A percentile compares a stretch with the other conserved stretches of the same genome.
Conservation (phyloP, 2,113 vertebrate genomes). For the Corydoras maculifer region DNA sequence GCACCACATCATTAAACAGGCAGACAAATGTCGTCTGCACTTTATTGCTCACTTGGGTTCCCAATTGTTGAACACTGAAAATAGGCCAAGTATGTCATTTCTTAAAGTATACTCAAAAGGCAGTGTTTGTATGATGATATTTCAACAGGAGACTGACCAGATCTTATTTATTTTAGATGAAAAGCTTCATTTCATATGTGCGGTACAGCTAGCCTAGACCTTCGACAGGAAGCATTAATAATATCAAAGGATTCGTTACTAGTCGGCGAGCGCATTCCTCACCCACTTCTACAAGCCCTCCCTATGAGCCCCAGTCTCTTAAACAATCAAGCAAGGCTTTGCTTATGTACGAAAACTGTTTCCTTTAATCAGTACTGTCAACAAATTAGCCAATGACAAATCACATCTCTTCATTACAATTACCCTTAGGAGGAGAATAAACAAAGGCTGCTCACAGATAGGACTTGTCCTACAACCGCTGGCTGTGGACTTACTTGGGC, state of each 20-base stretch:
- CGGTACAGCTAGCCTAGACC: background rate
- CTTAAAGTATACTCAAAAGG: no score
- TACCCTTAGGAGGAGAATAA: slow-evolving; percentile 26
- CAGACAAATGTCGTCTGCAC: no score
- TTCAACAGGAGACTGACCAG: no score
- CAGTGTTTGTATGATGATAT: background rate
- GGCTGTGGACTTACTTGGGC: no score
- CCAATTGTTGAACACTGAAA: no score
- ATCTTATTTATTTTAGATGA: no score
- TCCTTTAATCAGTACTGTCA: slow-evolving; percentile 42
- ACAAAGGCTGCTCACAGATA: slow-evolving; percentile 16
- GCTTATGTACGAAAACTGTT: slow-evolving; percentile 17
- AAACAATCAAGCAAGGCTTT: slow-evolving; percentile 19
- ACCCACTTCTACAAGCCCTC: slow-evolving; percentile 13
- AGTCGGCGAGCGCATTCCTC: slow-evolving; percentile 4
- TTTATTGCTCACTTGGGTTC: no score
- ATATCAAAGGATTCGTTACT: slow-evolving; percentile 5
- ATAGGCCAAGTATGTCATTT: no score
- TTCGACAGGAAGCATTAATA: slow-evolving; percentile 21
- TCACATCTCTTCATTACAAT: slow-evolving; percentile 32
- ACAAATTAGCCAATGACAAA: slow-evolving; percentile 43
- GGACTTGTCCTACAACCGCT: slow-evolving; percentile 1
- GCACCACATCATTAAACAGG: slow-evolving; percentile 1
- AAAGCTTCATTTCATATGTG: no score
- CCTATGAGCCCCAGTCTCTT: slow-evolving; percentile 10